Evolutionary conservation across 2,113 vertebrate genomes (phyloP), one percentile per base, ranked within the genome.

Genomic region (Nothocercus nigrocapillus): DNA sequence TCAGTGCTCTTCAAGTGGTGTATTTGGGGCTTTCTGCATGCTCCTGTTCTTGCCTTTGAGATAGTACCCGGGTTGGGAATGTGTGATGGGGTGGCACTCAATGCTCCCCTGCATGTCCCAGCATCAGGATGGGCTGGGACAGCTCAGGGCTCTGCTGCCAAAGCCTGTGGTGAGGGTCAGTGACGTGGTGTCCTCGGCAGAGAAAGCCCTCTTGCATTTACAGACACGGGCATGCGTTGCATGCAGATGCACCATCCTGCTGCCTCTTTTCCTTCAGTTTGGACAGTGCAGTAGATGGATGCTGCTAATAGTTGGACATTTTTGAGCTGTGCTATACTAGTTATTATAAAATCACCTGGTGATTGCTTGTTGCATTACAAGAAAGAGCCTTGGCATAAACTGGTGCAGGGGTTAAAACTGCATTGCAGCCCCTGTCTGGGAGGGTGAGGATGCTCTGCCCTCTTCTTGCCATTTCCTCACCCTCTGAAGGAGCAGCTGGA

Each of bases 1-100:
- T 38, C 16, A 22, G 14, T 12, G 21, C 0, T 0, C 4, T 4
- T 8, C 2, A 85, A 68, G 32, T 4, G n/a, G 24, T 25, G 36
- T 8, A 3, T 72, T 18, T 79, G 86, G 67, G 75, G 14, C 4
- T 38, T 51, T 20, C 1, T 32, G 2, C 13, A 25, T 0, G 3
- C n/a, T 67, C 30, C 40, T 54, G 28, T 30, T 54, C 38, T 40
- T 68, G 13, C 25, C 51, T 38, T 32, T 56, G 9, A 30, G 38
- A 8, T 2, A 32, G 67, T 36, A 44, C 11, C 25, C 2, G 9
- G 40, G 7, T 59, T 53, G 64, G 76, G 77, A 73, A 15, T n/a
- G 16, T 8, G 64, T 3, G 54, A 0, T 40, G 20, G 47, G 7
- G 20, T 7, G 16, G 42, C 1, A 8, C 20, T n/a, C 0, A 0